Evolutionary conservation across 2,888 invertebrate genomes (phyloP), one percentile per base, ranked within the genome.

Genomic region (Eutolmus rufibarbis): DNA sequence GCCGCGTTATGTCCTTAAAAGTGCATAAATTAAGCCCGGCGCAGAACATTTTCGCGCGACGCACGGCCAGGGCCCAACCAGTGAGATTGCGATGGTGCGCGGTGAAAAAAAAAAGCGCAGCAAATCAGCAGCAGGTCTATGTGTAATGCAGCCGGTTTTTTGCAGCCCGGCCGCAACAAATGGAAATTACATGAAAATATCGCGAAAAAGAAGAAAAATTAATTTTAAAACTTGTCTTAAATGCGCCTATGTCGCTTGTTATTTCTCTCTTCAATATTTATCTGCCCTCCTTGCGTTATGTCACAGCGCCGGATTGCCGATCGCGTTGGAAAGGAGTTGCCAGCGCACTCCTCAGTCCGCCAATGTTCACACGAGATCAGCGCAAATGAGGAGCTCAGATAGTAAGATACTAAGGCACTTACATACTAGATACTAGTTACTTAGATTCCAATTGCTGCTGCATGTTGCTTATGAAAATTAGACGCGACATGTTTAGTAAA

Each of bases 131-230:
- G 28, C 66, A 28, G 28, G 28, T 9, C 66, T 66, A 28, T 66
- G 51, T 78, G 78, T 78, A 78, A 46, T 78, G 28, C 46, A 46
- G 28, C 79, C 19, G 79, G 46, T 79, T 79, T 79, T 79, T 46
- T 79, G 46, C 51, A 28, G 19, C 8, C 3, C 66, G 28, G 12
- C 28, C 66, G 34, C 79, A 79, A 79, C 79, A 79, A 79, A 79
- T 79, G 79, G 79, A 79, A 79, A 79, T 79, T 79, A 79, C 79
- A 79, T 79, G 79, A 79, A 79, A 79, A 79, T 79, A 79, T 79
- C 79, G 79, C 79, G 79, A 79, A 79, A 79, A 79, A 79, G 79
- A 51, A 31, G 79, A 79, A 78, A 79, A 79, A 79, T 79, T 79
- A 79, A 79, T 79, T 79, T 79, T 79, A 79, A 79, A 79, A 79